A percentile compares a stretch with the other conserved stretches of the same genome.
Conservation (phyloP, 2,888 invertebrate species). For the Diploptera punctata region DNA sequence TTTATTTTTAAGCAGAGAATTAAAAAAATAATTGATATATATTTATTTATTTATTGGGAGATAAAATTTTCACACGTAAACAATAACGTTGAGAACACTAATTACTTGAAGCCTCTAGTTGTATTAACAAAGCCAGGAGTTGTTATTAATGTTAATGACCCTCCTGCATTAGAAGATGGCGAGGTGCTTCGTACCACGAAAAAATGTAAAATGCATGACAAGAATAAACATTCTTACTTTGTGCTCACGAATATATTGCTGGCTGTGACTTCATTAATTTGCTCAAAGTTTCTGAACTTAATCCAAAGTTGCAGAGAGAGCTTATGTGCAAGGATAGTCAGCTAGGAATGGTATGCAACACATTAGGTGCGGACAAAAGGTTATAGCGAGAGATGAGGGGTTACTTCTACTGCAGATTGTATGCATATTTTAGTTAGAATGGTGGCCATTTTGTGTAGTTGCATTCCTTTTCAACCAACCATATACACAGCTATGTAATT, state of each 20-base stretch:
- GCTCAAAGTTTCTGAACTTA: background rate
- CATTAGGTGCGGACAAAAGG: constrained; percentile 17
- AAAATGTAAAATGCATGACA: too few relatives aligned
- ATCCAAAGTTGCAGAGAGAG: background rate
- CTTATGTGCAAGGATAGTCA: background rate
- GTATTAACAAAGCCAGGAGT: too few relatives aligned
- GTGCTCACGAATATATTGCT: background rate
- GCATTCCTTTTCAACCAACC: constrained; percentile 23
- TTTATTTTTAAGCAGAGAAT: too few relatives aligned
- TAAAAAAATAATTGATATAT: too few relatives aligned
- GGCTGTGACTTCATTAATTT: background rate
- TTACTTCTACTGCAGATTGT: constrained; percentile 26
- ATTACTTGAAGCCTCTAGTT: too few relatives aligned
- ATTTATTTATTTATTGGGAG: too few relatives aligned
- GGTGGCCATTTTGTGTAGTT: constrained; percentile 22
- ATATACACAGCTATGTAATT: constrained; percentile 20
- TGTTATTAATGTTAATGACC: too few relatives aligned
- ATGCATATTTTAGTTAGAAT: constrained; percentile 26
- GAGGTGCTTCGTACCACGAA: too few relatives aligned
- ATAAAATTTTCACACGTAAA: too few relatives aligned
- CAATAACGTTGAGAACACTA: too few relatives aligned
- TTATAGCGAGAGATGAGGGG: background rate
- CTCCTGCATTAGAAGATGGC: too few relatives aligned
- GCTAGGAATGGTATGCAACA: constrained; percentile 2
- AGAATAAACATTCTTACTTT: background rate